Base-by-base conservation (phyloP, 2,888 invertebrate genomes). In the Yponomeuta cagnagella region DNA sequence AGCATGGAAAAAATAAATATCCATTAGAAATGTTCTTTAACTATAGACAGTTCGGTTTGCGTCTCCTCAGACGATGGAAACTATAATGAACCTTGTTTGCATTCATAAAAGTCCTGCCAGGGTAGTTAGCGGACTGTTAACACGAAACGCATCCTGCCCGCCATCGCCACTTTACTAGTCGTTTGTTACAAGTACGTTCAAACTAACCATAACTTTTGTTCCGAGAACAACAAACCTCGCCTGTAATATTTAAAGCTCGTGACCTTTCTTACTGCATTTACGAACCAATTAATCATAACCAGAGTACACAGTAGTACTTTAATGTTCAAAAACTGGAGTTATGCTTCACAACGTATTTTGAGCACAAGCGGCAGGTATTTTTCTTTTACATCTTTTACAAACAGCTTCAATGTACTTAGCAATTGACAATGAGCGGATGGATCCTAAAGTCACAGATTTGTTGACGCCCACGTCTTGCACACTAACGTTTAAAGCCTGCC, bases 1-100 rank as follows among this genome's bases (percentile, higher is more conserved):
- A 74, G 91, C 91, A 85, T 90, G 92, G 73, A 90, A 90, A 78
- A 68, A 83, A 81, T 74, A 82, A 80, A n/a, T 68, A 23, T 31
- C 43, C 68, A 43, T 68, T 43, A 68, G 68, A 23, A 43, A 31
- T 65, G 31, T 65, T 58, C 52, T 15, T 58, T 58, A 58, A 58
- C 52, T 15, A 15, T 12, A 15, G 12, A 4, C 15, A 52, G 12
- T 43, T 43, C 6, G 6, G 4, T 5, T 43, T 43, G 52, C 15
- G 15, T 52, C 52, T 58, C 15, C 12, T 15, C 15, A 58, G 4
- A 58, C 52, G 52, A 15, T 15, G 52, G 12, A 58, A 58, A 58
- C 52, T 6, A 58, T 58, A 15, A 58, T 12, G 15, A 58, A 58
- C 52, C 52, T 58, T 58, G 15, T 58, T 15, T 15, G 3, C 15